Evolutionary conservation across 2,888 invertebrate species (phyloP).

Genomic region (Tenthredo amoena): DNA sequence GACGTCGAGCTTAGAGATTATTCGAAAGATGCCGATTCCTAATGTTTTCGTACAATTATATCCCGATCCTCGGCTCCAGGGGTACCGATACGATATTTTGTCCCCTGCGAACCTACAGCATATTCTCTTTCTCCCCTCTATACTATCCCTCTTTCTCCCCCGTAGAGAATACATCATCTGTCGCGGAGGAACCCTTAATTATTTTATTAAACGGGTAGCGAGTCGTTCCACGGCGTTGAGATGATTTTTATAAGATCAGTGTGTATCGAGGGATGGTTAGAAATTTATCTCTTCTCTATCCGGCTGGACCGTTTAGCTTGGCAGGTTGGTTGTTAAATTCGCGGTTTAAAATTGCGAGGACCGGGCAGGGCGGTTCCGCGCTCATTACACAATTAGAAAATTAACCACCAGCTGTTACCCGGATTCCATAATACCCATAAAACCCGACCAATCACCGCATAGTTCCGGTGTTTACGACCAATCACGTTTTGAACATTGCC

Average conservation of each 20-base stretch:
- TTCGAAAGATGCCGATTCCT: background rate
- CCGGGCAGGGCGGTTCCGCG: background rate
- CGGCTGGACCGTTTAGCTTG: background rate
- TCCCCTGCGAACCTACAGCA: conserved; percentile 15
- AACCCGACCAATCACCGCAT: conserved; percentile 72
- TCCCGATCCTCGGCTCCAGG: background rate
- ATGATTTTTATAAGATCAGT: background rate
- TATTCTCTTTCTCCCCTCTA: background rate
- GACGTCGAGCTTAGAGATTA: background rate
- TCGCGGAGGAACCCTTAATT: conserved; percentile 75
- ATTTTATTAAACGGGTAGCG: conserved; percentile 76
- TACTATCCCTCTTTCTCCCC: too few species aligned
- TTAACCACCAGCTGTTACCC: conserved; percentile 44
- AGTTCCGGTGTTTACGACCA: conserved; percentile 77
- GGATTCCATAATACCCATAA: conserved; percentile 41
- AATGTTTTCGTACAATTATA: conserved; percentile 6
- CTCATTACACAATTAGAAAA: conserved; percentile 47
- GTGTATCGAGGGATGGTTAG: background rate
- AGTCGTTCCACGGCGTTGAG: background rate
- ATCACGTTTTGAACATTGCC: conserved; percentile 68
- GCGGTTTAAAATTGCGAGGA: background rate
- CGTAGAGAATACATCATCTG: conserved; percentile 73
- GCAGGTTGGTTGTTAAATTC: background rate
- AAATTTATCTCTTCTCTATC: background rate
- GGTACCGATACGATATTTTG: background rate